Base-by-base conservation (phyloP, 2,888 invertebrate genomes). In the Phytoseiulus persimilis region DNA sequence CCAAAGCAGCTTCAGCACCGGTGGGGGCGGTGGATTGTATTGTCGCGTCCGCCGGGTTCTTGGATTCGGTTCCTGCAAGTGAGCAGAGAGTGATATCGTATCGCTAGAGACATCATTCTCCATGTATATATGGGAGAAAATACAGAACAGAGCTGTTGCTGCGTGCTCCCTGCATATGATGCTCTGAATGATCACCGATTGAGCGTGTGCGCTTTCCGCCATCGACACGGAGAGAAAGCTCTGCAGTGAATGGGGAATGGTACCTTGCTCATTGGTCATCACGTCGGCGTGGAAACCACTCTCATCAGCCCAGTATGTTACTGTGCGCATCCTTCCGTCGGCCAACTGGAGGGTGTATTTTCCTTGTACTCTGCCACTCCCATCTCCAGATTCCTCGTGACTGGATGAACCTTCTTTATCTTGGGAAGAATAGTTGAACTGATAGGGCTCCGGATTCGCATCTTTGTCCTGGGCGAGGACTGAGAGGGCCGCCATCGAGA, bases 331-430 rank as follows among this genome's bases (percentile, higher is more conserved):
- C 33, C 87, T 32, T 87, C 87, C 87, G 33, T 87, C 87, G n/a
- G 87, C 87, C 23, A 87, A 45, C 87, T 39, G 32, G 45, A 87
- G 87, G 87, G 33, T 87, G 33, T 87, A 87, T 32, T 33, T 87
- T 6, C 87, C 87, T 6, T 14, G 11, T 14, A 87, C n/a, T 87
- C n/a, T 87, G 5, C 87, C 87, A n/a, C 87, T 87, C 9, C 87
- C 87, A 31, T 87, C 87, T n/a, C 87, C 87, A 33, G 87, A 87
- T 45, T 87, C 87, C 87, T 87, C 87, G 87, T 87, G 87, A 33
- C 87, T 87, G 2, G 87, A 87, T 45, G 87, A 87, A 23, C 87
- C 87, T 33, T 87, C 87, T 31, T 87, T 87, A 87, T 87, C 87
- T 45, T 87, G 87, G 5, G 87, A 87, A 0, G 87, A 32, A 31